Evolutionary conservation across 1,140 invertebrate genomes (phyloP).

Genomic region (Cyphomyrmex costatus): DNA sequence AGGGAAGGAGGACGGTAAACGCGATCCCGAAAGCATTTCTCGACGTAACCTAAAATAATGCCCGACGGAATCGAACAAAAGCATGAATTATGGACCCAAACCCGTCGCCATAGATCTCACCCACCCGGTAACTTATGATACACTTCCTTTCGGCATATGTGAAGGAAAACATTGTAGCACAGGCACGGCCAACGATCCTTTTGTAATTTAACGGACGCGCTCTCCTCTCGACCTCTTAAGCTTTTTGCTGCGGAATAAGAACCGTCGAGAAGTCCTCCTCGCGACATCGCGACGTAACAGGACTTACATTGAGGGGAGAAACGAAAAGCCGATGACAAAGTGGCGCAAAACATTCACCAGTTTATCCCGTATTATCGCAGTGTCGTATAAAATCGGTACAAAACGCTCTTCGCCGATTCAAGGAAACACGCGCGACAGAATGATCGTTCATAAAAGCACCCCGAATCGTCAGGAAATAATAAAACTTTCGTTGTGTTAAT

Average conservation of each 20-base stretch:
- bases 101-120: constrained; percentile 80
- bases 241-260: constrained; percentile 42
- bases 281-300: constrained; percentile 45
- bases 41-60: constrained; percentile 86
- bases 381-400: constrained; percentile 16
- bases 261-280: constrained; percentile 27
- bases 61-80: constrained; percentile 87
- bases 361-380: constrained; percentile 34
- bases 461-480: background rate
- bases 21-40: constrained; percentile 83
- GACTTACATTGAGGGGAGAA: constrained; percentile 1
- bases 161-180: constrained; percentile 74
- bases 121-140: constrained; percentile 85
- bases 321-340: constrained; percentile 61
- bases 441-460: background rate
- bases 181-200: constrained; percentile 45
- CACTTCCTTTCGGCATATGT: constrained; percentile 78
- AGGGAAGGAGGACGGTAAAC: constrained; percentile 77
- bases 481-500: background rate
- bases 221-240: constrained; percentile 51
- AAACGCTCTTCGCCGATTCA: background rate
- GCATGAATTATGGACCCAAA: constrained; percentile 85
- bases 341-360: constrained; percentile 40
- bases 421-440: background rate
- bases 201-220: constrained; percentile 73